These are phyloP conservation scores for Elegia similella DNA, from an alignment of 2,888 invertebrate genomes.

Conservation along the genomic window DNA sequence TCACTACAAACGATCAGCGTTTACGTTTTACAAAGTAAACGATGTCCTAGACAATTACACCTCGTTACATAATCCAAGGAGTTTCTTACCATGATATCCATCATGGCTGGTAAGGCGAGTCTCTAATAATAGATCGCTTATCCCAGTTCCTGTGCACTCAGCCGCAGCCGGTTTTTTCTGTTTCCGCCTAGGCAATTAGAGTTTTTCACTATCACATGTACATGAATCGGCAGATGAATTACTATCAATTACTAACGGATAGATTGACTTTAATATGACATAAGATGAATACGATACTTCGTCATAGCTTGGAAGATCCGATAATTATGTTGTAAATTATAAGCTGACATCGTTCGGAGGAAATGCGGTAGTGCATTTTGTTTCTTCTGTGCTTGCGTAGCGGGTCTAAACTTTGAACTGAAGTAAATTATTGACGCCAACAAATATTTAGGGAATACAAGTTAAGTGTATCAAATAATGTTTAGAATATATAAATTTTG, in stretches of 20 bases:
- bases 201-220: conserved; percentile 6
- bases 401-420: too few relatives aligned
- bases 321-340: too few relatives aligned
- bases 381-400: too few relatives aligned
- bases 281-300: too few relatives aligned
- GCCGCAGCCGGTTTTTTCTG: conserved; percentile 8
- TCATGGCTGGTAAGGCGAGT: neutral
- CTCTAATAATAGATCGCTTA: conserved; percentile 9
- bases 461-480: too few relatives aligned
- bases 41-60: conserved; percentile 1
- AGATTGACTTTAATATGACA: neutral
- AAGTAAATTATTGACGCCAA: too few relatives aligned
- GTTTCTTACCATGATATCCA: conserved; percentile 3
- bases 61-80: conserved; percentile 1
- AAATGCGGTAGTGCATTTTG: too few relatives aligned
- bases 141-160: conserved; percentile 9
- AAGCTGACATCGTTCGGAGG: too few relatives aligned
- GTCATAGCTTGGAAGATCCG: neutral
- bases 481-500: too few relatives aligned
- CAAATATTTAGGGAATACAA: too few relatives aligned
- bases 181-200: conserved; percentile 13
- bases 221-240: neutral
- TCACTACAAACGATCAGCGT: neutral
- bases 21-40: neutral
- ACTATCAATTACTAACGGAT: conserved; percentile 1